Evolutionary conservation across 1,140 invertebrate species (phyloP).

Genomic region (Leucophenga varia): DNA sequence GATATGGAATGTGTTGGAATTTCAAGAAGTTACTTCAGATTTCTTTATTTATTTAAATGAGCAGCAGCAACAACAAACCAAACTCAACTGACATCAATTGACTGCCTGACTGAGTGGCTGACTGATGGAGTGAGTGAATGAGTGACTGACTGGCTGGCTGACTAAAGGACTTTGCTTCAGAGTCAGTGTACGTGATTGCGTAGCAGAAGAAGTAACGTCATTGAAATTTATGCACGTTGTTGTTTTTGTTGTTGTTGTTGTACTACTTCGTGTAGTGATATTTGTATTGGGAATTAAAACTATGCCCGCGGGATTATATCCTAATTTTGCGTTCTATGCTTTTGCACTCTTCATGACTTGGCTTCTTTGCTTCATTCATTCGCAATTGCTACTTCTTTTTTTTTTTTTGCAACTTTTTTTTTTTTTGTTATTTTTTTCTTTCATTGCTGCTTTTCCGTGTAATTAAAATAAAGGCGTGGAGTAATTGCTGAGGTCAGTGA

Average conservation of each 20-base stretch:
- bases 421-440: slow-evolving; percentile 31
- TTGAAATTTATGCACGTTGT: slow-evolving; percentile 54
- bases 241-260: no score
- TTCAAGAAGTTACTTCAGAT: slow-evolving; percentile 54
- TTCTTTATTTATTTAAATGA: slow-evolving; percentile 56
- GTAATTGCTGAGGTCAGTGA: slow-evolving; percentile 51
- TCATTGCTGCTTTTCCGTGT: slow-evolving; percentile 43
- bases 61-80: slow-evolving; percentile 17
- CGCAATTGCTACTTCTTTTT: slow-evolving; percentile 2
- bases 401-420: slow-evolving; percentile 2
- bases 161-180: slow-evolving; percentile 3
- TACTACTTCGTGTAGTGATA: slow-evolving; percentile 53
- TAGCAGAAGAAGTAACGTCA: slow-evolving; percentile 29
- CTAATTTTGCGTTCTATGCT: slow-evolving; percentile 33
- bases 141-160: slow-evolving; percentile 20
- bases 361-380: background rate
- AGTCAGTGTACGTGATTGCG: no score
- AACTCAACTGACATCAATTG: slow-evolving; percentile 4
- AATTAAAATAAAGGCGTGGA: slow-evolving; percentile 54
- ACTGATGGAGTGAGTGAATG: slow-evolving; percentile 37
- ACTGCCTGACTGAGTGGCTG: slow-evolving; percentile 3
- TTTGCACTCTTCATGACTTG: slow-evolving; percentile 10
- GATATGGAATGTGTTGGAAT: slow-evolving; percentile 55
- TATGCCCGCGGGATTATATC: slow-evolving; percentile 51
- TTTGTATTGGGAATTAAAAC: slow-evolving; percentile 54